Percentiles rank a stretch among this genome's conserved stretches.
phyloP scores from a whole-genome alignment of 2,797 vertebrate genomes.

The Euthynnus affinis region DNA sequence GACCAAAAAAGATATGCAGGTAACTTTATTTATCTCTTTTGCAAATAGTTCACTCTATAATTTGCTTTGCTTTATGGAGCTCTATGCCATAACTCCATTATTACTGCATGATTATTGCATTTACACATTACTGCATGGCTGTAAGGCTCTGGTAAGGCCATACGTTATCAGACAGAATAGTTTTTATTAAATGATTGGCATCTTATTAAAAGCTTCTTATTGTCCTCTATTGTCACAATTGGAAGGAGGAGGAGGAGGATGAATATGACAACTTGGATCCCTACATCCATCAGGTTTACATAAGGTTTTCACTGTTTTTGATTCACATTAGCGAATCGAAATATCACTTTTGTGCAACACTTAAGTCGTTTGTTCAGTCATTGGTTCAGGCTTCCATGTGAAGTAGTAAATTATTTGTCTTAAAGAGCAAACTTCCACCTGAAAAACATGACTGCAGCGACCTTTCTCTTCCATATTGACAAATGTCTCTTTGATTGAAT shows the following conservation, averaged over 20 bases:
- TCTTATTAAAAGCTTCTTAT: not conserved
- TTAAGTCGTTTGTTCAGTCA: not conserved
- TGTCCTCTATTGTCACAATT: not conserved
- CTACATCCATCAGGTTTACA: not conserved
- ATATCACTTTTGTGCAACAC: not conserved
- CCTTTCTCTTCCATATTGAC: constrained; percentile 22
- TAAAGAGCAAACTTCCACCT: constrained; percentile 4
- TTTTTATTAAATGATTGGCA: too few relatives aligned
- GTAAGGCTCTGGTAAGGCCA: not conserved
- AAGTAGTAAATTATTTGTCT: constrained; percentile 19
- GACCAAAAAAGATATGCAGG: not conserved
- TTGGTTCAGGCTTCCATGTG: constrained; percentile 1
- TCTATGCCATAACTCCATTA: not conserved
- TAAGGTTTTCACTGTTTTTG: not conserved
- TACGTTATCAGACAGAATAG: not conserved
- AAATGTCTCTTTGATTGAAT: constrained; percentile 35
- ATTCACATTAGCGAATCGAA: not conserved
- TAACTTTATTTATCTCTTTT: constrained; percentile 1
- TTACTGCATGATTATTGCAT: not conserved
- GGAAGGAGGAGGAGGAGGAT: not conserved
- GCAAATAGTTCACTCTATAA: not conserved
- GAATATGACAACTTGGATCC: not conserved
- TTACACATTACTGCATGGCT: not conserved
- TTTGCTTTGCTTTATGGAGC: not conserved
- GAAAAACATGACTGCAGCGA: not conserved